phyloP scores from a whole-genome alignment of 2,113 vertebrate genomes.

The Nycticebus coucang region DNA sequence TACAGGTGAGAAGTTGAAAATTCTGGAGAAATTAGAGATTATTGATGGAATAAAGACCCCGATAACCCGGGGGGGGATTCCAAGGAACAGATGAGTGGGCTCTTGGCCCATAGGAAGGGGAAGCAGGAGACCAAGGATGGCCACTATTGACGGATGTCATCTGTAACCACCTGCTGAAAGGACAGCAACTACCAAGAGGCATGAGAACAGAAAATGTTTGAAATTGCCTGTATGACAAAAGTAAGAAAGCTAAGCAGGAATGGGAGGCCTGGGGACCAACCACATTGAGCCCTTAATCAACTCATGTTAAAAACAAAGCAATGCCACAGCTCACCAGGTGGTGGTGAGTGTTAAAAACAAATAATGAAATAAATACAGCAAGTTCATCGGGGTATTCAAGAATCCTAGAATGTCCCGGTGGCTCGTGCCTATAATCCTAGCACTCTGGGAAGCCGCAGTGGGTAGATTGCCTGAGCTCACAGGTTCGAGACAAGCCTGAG shows the following conservation, averaged over 20 bases:
- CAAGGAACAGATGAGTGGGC: neutral
- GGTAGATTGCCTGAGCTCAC: no score
- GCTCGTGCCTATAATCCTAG: no score
- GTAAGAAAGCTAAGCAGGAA: neutral
- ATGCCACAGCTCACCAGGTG: neutral
- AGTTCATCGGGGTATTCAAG: neutral
- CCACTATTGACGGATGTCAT: neutral
- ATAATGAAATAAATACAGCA: neutral
- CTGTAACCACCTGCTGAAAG: neutral
- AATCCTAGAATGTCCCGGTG: neutral
- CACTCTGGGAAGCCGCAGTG: no score
- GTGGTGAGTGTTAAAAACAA: neutral
- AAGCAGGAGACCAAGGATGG: neutral
- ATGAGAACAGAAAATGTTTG: neutral
- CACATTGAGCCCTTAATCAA: neutral
- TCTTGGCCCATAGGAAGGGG: neutral
- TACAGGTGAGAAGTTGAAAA: neutral
- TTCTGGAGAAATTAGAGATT: neutral
- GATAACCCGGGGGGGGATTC: neutral
- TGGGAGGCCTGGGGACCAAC: neutral
- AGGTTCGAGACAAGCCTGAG: no score
- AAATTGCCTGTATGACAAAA: neutral
- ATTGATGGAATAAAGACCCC: neutral
- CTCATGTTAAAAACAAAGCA: neutral
- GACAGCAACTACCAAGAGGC: neutral